A percentile compares a stretch with the other conserved stretches of the same genome.
phyloP scores from a whole-genome alignment of 2,797 vertebrate genomes.

The Austrolebias charrua region DNA sequence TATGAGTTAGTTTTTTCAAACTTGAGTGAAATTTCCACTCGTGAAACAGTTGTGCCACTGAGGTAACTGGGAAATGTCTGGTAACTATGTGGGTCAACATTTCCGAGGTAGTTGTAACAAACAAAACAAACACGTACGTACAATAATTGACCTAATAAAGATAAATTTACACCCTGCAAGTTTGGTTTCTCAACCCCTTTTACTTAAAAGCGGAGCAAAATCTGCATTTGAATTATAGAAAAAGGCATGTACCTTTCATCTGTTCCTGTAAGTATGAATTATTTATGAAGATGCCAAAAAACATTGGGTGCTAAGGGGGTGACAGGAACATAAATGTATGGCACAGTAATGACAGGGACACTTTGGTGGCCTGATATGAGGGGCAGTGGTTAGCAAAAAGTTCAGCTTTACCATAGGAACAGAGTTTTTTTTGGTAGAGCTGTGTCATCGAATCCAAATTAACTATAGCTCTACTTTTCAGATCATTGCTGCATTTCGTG shows the following conservation, averaged over 20 bases:
- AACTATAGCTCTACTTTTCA: constrained; percentile 46
- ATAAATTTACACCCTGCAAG: no score
- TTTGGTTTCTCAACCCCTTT: not conserved
- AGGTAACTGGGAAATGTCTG: constrained; percentile 11
- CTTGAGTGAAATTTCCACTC: not conserved
- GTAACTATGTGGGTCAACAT: constrained; percentile 25
- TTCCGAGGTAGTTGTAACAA: not conserved
- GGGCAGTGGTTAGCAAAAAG: constrained; percentile 43
- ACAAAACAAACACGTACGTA: not conserved
- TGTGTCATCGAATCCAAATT: constrained; percentile 48
- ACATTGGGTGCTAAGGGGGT: constrained; percentile 47
- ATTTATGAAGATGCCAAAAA: constrained; percentile 61
- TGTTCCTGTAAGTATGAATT: constrained; percentile 61
- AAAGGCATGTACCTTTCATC: constrained; percentile 60
- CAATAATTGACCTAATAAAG: no score
- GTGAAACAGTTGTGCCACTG: constrained; percentile 19
- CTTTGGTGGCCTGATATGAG: constrained; percentile 54
- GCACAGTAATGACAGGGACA: constrained; percentile 54
- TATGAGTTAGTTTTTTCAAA: constrained; percentile 34
- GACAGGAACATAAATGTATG: constrained; percentile 53
- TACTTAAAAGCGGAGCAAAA: constrained; percentile 1
- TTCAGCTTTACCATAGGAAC: constrained; percentile 25
- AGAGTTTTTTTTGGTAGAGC: not conserved
- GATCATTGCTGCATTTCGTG: constrained; percentile 24
- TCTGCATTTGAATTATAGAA: not conserved